phyloP scores from a whole-genome alignment of 2,888 invertebrate species.

The Epinotia ramella region DNA sequence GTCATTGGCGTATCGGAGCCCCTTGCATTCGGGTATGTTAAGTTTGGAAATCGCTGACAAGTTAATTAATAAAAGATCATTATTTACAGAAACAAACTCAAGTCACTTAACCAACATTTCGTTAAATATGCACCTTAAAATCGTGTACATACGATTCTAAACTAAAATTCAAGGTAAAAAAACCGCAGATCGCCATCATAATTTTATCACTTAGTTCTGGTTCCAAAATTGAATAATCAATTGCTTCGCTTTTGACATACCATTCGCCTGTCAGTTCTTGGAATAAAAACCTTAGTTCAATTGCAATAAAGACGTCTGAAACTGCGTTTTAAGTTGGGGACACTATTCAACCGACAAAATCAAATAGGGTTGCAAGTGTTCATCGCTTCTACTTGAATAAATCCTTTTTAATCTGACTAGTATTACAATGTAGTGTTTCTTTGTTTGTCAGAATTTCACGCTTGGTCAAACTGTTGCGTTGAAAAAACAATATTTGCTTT shows the following conservation, averaged over 20 bases:
- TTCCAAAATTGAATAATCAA: conserved; percentile 6
- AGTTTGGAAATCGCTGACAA: conserved; percentile 10
- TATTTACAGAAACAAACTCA: not conserved
- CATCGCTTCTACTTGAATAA: not conserved
- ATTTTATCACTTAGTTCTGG: not conserved
- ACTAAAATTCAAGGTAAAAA: not conserved
- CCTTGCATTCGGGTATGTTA: not conserved
- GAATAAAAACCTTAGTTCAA: not conserved
- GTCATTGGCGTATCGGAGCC: too few relatives aligned
- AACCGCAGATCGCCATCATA: not conserved
- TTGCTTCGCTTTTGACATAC: not conserved
- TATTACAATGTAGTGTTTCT: not conserved
- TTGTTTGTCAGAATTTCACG: conserved; percentile 8
- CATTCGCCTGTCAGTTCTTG: not conserved
- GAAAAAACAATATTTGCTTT: conserved; percentile 36
- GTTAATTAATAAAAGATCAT: conserved; percentile 8
- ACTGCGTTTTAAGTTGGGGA: not conserved
- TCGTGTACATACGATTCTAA: not conserved
- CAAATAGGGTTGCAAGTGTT: not conserved
- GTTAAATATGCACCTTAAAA: not conserved
- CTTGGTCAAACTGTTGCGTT: conserved; percentile 13
- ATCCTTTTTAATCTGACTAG: not conserved
- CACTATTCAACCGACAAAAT: not conserved
- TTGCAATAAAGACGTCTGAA: not conserved
- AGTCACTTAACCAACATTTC: not conserved